phyloP scores from a whole-genome alignment of 2,797 vertebrate genomes.

The Parauchenoglanis ngamensis region DNA sequence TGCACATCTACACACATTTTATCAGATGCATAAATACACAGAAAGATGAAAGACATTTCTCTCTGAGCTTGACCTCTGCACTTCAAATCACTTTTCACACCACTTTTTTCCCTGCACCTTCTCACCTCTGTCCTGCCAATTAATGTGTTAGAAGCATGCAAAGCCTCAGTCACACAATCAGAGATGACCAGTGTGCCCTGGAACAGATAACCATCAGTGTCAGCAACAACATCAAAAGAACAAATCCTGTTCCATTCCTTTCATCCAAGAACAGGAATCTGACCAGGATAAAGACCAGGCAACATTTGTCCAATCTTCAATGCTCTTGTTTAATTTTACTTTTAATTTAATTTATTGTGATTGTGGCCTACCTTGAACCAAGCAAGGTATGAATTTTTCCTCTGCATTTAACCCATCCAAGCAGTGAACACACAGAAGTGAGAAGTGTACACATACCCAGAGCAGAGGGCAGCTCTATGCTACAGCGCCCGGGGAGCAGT shows the following conservation, averaged over 20 bases:
- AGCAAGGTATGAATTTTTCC: too few relatives aligned
- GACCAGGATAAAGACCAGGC: neutral
- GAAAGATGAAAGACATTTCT: constrained; percentile 15
- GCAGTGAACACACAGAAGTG: too few relatives aligned
- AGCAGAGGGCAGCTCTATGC: too few relatives aligned
- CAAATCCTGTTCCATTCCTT: neutral
- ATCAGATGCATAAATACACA: constrained; percentile 48
- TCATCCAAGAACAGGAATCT: neutral
- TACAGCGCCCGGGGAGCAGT: too few relatives aligned
- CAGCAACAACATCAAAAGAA: neutral
- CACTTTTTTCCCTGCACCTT: neutral
- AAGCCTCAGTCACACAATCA: neutral
- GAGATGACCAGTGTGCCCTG: neutral
- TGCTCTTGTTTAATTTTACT: neutral
- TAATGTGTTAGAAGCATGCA: neutral
- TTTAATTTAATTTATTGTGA: too few relatives aligned
- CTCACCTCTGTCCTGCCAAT: neutral
- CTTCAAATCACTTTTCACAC: neutral
- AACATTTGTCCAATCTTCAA: neutral
- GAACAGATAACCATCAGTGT: neutral
- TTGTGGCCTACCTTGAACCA: too few relatives aligned
- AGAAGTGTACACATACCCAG: too few relatives aligned
- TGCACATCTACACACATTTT: constrained; percentile 30
- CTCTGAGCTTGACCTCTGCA: neutral
- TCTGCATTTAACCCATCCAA: too few relatives aligned